Evolutionary conservation across 2,113 vertebrate species (phyloP).

Genomic region (Spermophilus dauricus): DNA sequence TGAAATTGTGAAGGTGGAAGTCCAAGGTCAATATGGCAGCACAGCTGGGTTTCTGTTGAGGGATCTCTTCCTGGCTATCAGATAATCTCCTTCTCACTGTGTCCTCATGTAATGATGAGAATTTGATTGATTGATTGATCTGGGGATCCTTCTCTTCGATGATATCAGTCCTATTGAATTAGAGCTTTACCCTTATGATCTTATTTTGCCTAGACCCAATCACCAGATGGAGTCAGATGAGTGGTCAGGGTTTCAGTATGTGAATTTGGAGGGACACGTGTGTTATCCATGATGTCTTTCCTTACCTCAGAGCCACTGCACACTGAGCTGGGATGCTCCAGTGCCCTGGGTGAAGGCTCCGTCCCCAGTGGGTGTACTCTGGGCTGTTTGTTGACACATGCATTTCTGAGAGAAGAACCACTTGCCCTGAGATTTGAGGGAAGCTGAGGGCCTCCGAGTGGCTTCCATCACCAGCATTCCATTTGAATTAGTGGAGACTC

Average conservation of each 20-base stretch:
- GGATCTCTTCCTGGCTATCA: not conserved
- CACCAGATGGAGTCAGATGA: not conserved
- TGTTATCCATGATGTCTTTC: not conserved
- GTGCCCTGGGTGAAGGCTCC: not conserved
- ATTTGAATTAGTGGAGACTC: conserved; percentile 82
- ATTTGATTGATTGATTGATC: not conserved
- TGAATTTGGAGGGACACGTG: not conserved
- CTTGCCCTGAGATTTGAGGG: conserved; percentile 38
- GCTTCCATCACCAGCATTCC: conserved; percentile 80
- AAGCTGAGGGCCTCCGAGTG: conserved; percentile 66
- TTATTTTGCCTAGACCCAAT: not conserved
- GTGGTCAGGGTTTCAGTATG: not conserved
- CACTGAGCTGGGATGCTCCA: not conserved
- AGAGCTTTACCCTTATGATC: not conserved
- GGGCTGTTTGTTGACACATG: not conserved
- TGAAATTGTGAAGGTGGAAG: not conserved
- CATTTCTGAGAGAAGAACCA: conserved; percentile 14
- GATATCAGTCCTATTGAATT: not conserved
- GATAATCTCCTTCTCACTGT: not conserved
- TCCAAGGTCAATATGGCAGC: not conserved
- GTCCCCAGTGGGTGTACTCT: not conserved
- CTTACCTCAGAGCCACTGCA: not conserved
- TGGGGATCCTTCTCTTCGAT: not conserved
- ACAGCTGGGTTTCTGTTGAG: not conserved
- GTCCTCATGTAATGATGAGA: not conserved